phyloP scores from a whole-genome alignment of 2,797 vertebrate species.

The Rallus crepitans region DNA sequence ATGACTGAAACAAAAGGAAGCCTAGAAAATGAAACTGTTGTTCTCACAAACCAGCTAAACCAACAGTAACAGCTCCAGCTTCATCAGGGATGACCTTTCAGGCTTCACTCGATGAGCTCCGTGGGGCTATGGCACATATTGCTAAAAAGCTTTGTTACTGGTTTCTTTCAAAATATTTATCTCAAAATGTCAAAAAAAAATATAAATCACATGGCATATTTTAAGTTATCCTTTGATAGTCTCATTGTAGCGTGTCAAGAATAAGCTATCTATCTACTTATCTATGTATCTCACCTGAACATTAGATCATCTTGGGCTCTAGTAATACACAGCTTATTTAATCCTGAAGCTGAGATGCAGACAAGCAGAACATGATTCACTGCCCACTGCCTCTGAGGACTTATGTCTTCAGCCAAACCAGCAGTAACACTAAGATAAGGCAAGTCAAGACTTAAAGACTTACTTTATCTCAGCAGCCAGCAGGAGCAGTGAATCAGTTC shows the following conservation, averaged over 20 bases:
- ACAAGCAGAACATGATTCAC: background rate
- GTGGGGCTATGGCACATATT: background rate
- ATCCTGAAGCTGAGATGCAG: background rate
- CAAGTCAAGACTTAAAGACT: background rate
- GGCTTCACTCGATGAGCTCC: background rate
- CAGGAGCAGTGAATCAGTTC: background rate
- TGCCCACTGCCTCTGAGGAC: background rate
- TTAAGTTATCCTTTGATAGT: background rate
- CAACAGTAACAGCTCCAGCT: background rate
- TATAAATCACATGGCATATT: background rate
- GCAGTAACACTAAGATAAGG: background rate
- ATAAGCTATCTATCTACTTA: background rate
- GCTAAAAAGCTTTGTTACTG: background rate
- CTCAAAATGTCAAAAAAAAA: background rate
- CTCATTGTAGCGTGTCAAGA: rapidly evolving
- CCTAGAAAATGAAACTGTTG: background rate
- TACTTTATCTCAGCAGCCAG: background rate
- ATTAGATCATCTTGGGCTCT: background rate
- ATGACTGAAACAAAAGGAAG: background rate
- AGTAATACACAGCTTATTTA: background rate
- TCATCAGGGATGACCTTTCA: background rate
- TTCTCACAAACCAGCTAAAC: background rate
- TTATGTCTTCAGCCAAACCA: background rate
- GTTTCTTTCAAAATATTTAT: background rate
- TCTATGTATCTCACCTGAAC: background rate